Percentiles rank a stretch among this genome's conserved stretches.
phyloP scores from a whole-genome alignment of 2,113 vertebrate genomes.

The Laterallus jamaicensis region DNA sequence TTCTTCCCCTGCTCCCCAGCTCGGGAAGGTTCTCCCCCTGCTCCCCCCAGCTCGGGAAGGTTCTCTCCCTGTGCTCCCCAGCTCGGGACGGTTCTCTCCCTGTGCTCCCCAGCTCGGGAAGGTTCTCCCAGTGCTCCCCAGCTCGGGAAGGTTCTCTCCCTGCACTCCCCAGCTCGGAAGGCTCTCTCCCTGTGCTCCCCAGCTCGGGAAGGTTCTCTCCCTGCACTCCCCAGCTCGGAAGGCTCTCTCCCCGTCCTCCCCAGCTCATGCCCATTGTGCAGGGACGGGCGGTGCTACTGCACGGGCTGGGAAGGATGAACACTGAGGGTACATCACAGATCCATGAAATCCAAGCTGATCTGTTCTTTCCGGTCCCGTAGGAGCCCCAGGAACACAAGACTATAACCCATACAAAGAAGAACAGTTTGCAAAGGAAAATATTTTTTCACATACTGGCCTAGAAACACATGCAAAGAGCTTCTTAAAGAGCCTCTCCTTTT shows the following conservation, averaged over 20 bases:
- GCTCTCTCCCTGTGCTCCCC: neutral
- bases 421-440: neutral
- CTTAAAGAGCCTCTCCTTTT: neutral
- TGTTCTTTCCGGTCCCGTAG: neutral
- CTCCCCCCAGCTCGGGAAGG: neutral
- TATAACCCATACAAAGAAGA: neutral
- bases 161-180: too few relatives aligned
- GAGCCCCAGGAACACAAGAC: neutral
- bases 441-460: neutral
- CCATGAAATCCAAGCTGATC: neutral
- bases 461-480: neutral
- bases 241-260: neutral
- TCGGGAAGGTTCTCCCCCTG: too few relatives aligned
- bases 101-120: too few relatives aligned
- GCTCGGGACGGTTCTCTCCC: too few relatives aligned
- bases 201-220: neutral
- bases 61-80: neutral
- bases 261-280: rapidly evolving
- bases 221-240: too few relatives aligned
- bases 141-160: neutral
- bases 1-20: too few relatives aligned
- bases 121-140: neutral
- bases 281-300: rapidly evolving
- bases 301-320: neutral
- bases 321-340: neutral